A percentile compares a stretch with the other conserved stretches of the same genome.
These are phyloP conservation scores for Pipistrellus pipistrellus DNA, from an alignment of 2,797 vertebrate species.

Conservation along the genomic window DNA sequence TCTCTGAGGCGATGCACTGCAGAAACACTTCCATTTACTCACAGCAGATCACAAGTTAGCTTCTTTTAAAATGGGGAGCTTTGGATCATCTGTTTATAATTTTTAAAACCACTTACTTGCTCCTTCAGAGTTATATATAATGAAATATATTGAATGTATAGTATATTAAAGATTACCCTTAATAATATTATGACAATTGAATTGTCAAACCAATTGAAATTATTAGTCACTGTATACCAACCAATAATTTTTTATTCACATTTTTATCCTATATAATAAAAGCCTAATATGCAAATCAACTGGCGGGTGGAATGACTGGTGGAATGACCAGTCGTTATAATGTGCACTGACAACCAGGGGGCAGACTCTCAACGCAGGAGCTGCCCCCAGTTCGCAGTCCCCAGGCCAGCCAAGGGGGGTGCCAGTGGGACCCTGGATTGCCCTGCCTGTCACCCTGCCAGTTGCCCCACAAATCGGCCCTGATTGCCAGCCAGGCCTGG, in stretches of 20 bases:
- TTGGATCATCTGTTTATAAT: slow-evolving; percentile 54
- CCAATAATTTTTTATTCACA: background rate
- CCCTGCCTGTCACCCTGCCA: no score
- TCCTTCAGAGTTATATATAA: slow-evolving; percentile 17
- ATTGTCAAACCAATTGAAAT: slow-evolving; percentile 15
- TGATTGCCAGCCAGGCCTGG: no score
- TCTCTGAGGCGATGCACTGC: slow-evolving; percentile 51
- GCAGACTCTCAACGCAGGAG: no score
- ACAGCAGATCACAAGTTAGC: slow-evolving; percentile 59
- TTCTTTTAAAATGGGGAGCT: slow-evolving; percentile 49
- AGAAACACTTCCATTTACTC: slow-evolving; percentile 65
- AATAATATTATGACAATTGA: background rate
- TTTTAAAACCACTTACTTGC: slow-evolving; percentile 12
- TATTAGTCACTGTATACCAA: background rate
- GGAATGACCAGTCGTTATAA: no score
- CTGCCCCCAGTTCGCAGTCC: no score
- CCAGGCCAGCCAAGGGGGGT: no score
- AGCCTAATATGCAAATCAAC: no score
- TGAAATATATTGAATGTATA: slow-evolving; percentile 21
- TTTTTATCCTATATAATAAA: slow-evolving; percentile 6
- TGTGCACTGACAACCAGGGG: no score
- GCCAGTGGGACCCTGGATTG: no score
- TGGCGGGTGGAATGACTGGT: no score
- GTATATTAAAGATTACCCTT: background rate
- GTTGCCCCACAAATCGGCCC: no score